These are phyloP conservation scores for Nyleta sp. DNA, from an alignment of 2,888 invertebrate genomes.

Conservation along the genomic window DNA sequence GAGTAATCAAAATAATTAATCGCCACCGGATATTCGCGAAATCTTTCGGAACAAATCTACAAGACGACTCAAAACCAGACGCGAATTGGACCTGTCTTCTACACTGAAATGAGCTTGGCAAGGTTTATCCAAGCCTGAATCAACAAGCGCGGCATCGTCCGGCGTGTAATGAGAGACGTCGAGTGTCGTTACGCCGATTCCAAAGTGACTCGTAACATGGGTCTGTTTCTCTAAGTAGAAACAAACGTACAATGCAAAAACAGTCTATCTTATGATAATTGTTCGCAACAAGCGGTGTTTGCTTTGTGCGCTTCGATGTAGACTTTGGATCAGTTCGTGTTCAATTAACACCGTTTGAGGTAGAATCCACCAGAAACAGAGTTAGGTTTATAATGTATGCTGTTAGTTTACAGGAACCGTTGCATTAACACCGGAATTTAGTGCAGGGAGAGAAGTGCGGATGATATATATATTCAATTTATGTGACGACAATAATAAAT, in stretches of 20 bases:
- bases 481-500: no score
- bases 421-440: not conserved
- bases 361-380: no score
- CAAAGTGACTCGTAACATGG: conserved; percentile 37
- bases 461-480: no score
- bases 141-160: conserved; percentile 57
- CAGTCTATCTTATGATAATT: not conserved
- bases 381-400: no score
- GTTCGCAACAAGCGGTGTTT: not conserved
- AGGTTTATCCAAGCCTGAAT: conserved; percentile 56
- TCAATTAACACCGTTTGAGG: no score
- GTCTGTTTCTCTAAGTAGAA: conserved; percentile 14
- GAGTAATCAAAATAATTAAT: conserved; percentile 28
- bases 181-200: conserved; percentile 39
- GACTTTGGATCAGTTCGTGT: no score
- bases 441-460: no score
- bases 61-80: conserved; percentile 14
- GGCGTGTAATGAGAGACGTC: conserved; percentile 56
- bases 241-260: conserved; percentile 3
- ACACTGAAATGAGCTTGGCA: conserved; percentile 51
- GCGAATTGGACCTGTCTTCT: conserved; percentile 47
- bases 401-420: not conserved
- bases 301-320: no score
- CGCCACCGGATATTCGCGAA: conserved; percentile 7
- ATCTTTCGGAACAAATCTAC: conserved; percentile 18